These are phyloP conservation scores for Tringa solitaria DNA, from an alignment of 2,113 vertebrate species.

Conservation along the genomic window DNA sequence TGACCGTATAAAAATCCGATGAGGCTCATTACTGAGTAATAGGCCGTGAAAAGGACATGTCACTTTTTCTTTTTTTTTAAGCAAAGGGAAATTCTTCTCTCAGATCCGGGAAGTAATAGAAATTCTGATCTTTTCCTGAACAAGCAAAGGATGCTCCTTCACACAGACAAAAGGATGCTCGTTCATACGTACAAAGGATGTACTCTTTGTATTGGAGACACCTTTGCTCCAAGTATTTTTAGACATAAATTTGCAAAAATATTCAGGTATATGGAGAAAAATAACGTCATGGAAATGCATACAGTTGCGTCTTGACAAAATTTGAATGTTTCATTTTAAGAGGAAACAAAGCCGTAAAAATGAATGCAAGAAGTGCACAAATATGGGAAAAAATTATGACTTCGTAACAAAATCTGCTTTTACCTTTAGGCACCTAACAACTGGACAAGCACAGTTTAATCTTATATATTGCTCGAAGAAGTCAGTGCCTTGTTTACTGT, in stretches of 20 bases:
- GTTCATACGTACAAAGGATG: not conserved
- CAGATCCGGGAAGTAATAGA: not conserved
- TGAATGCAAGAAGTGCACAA: fast-evolving
- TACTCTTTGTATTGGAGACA: not conserved
- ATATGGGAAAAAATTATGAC: fast-evolving
- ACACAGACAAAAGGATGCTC: not conserved
- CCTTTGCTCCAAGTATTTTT: not conserved
- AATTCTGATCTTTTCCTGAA: constrained; percentile 7
- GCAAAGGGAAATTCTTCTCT: not conserved
- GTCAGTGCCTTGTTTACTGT: not conserved
- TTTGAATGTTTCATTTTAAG: not conserved
- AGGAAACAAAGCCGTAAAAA: not conserved
- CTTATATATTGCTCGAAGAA: not conserved
- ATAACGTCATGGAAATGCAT: not conserved
- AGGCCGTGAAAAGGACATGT: not conserved
- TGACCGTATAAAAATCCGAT: not conserved
- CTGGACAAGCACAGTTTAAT: not conserved
- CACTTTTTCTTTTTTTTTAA: not conserved
- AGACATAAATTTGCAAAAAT: not conserved
- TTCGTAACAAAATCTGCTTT: not conserved
- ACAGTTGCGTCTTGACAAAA: not conserved
- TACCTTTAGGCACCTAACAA: not conserved
- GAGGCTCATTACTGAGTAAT: constrained; percentile 23
- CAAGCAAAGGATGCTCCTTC: not conserved
- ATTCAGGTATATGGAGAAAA: not conserved